Conservation (phyloP, 1,140 invertebrate genomes). For the Tyrophagus putrescentiae region DNA sequence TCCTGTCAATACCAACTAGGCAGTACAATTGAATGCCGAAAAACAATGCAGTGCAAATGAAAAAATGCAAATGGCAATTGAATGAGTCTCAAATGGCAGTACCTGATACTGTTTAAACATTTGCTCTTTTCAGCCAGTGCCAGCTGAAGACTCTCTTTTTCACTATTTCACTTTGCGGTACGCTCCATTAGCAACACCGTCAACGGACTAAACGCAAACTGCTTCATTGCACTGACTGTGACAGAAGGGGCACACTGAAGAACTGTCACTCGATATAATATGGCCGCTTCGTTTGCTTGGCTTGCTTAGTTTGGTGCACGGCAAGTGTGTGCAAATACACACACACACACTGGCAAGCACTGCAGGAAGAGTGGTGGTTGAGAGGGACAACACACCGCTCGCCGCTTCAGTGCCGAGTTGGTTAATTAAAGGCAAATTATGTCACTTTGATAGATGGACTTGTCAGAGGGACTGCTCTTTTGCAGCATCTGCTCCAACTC, state of each 20-base stretch:
- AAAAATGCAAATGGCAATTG: no score
- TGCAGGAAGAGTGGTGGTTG: no score
- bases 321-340: no score
- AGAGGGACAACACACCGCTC: no score
- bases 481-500: no score
- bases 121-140: background rate
- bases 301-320: no score
- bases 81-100: background rate
- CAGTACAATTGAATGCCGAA: no score
- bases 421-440: constrained; percentile 12
- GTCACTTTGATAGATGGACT: constrained; percentile 11
- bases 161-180: background rate
- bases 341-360: no score
- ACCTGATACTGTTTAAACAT: constrained; percentile 14
- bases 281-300: no score
- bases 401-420: background rate
- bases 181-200: constrained; percentile 9
- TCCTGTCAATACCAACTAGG: constrained; percentile 8
- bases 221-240: background rate
- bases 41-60: no score
- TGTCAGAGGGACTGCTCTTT: no score
- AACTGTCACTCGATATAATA: background rate
- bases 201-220: background rate
- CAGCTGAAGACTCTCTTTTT: no score
- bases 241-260: background rate